Evolutionary conservation across 2,888 invertebrate species (phyloP).

Genomic region (Shargacucullia verbasci): DNA sequence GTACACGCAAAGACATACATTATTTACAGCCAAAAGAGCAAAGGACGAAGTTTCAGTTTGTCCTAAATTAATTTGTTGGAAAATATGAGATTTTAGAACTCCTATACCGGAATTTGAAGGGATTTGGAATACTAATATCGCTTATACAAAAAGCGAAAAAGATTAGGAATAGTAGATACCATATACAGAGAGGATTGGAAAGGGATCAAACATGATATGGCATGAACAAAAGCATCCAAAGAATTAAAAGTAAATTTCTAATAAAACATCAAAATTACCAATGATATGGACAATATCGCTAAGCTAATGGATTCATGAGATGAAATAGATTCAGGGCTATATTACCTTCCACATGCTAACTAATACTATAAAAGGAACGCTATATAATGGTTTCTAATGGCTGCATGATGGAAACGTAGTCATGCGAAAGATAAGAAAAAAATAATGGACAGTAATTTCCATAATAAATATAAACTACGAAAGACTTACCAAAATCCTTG

Average conservation of each 20-base stretch:
- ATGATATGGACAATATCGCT: constrained; percentile 58
- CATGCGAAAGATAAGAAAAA: constrained; percentile 69
- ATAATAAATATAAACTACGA: constrained; percentile 36
- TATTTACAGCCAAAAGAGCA: not conserved
- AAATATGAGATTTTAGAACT: not conserved
- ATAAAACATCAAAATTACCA: constrained; percentile 63
- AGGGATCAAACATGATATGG: constrained; percentile 56
- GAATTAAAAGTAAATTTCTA: constrained; percentile 62
- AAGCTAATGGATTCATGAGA: constrained; percentile 70
- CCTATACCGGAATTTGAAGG: not conserved
- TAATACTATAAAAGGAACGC: constrained; percentile 55
- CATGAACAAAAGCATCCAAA: constrained; percentile 68
- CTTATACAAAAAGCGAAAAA: constrained; percentile 30
- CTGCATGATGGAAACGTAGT: constrained; percentile 69
- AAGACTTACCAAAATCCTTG: constrained; percentile 68
- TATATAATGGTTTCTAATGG: constrained; percentile 53
- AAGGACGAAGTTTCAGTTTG: not conserved
- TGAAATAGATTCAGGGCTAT: constrained; percentile 66
- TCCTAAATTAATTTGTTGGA: no score
- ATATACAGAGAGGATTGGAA: constrained; percentile 55
- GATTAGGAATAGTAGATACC: constrained; percentile 23
- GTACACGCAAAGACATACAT: no score
- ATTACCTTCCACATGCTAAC: constrained; percentile 71
- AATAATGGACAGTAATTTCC: constrained; percentile 29
- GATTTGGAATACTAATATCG: constrained; percentile 12